These are phyloP conservation scores for Arvicanthis niloticus DNA, from an alignment of 2,113 vertebrate genomes.

Conservation along the genomic window DNA sequence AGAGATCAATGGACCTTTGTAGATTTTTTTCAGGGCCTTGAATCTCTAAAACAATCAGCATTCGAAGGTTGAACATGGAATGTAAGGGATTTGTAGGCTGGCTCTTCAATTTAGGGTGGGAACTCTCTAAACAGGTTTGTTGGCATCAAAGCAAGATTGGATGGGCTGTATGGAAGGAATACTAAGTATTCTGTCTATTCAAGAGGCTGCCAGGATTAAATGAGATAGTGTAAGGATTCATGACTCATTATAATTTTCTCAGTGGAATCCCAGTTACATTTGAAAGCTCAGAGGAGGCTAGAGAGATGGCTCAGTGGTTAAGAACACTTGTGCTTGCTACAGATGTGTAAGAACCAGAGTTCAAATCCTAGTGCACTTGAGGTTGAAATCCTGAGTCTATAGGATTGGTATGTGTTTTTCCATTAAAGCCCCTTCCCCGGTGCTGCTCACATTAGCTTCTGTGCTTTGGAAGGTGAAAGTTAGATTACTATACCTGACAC, in stretches of 20 bases:
- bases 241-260: not conserved
- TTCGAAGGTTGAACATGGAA: not conserved
- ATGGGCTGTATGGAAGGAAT: not conserved
- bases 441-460: not conserved
- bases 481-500: not conserved
- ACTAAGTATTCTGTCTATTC: not conserved
- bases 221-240: not conserved
- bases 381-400: not conserved
- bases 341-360: not conserved
- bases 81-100: not conserved
- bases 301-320: too few species aligned
- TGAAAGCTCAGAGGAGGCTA: not conserved
- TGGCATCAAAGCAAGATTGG: not conserved
- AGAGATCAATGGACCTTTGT: not conserved
- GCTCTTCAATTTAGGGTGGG: too few species aligned
- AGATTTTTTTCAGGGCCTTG: not conserved
- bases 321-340: not conserved
- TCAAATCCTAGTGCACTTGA: not conserved
- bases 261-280: not conserved
- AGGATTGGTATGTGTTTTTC: not conserved
- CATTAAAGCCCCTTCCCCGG: not conserved
- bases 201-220: not conserved
- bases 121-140: not conserved
- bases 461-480: not conserved
- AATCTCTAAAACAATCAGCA: not conserved